Base-by-base conservation (phyloP, 92 coral and sea anemone species). In the Siderastrea radians region DNA sequence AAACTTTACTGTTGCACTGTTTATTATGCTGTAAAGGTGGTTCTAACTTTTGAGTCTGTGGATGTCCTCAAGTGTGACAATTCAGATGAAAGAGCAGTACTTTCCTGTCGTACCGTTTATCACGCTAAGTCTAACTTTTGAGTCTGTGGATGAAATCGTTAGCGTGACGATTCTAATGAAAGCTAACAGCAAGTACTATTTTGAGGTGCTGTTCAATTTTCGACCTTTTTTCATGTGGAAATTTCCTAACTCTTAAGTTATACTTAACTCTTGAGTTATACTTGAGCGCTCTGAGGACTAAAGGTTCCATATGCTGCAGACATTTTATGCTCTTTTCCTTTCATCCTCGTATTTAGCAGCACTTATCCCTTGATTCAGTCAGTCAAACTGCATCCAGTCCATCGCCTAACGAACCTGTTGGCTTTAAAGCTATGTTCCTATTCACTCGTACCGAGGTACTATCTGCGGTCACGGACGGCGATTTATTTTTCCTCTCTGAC, bases 361-460 rank as follows among this genome's bases (percentile, higher is more conserved):
- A 26, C 38, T 26, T 26, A 26, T 26, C 38, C 38, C 38, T 26
- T 26, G 61, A 55, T 55, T 11, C 8, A 55, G 8, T 1, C 10
- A 55, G 12, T 46, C 43, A 74, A 26, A 83, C 87, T 15, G 65
- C 52, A 38, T 83, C 87, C 45, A 83, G 69, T 19, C 72, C 16
- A 52, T 83, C 61, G 7, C 55, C 68, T 1, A 58, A 8, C 4
- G 87, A 59, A 12, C 63, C 82, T 44, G 82, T 44, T 2, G 6
- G 68, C 38, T 62, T 72, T 0, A 72, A 7, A 13, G 13, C 49
- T 0, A 74, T 64, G 63, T 83, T 83, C 16, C 19, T 51, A 74
- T 83, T 83, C 19, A 73, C 13, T 48, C 79, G 71, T 44, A 13
- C 80, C 12, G 87, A 72, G 19, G 8, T n/a, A 50, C 80, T 83